A percentile compares a stretch with the other conserved stretches of the same genome.
These are phyloP conservation scores for Neosilurus mollespiculum DNA, from an alignment of 2,797 vertebrate species.

Conservation along the genomic window DNA sequence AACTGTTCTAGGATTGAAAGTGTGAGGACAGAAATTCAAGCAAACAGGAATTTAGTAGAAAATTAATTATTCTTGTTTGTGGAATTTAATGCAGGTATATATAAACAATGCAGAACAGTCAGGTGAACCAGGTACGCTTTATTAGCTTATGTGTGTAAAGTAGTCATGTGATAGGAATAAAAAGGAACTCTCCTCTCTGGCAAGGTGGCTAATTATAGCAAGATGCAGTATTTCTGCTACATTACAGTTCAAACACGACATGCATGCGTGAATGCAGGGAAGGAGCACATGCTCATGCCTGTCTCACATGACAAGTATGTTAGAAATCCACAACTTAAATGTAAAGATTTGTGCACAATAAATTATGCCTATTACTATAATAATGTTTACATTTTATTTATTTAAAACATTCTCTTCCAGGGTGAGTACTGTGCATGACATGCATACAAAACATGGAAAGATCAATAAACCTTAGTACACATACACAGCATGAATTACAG, in stretches of 20 bases:
- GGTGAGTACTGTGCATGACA: neutral
- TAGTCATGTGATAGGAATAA: conserved; percentile 64
- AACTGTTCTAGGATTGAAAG: neutral
- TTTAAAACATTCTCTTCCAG: neutral
- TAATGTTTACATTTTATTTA: neutral
- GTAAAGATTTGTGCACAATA: neutral
- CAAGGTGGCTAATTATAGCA: conserved; percentile 37
- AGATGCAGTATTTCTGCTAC: conserved; percentile 20
- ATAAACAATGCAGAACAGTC: neutral
- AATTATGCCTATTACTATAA: neutral
- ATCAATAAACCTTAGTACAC: neutral
- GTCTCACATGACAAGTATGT: neutral
- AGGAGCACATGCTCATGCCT: neutral
- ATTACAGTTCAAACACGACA: conserved; percentile 15
- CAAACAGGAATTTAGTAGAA: neutral
- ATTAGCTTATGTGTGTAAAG: neutral
- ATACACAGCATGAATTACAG: too few species aligned
- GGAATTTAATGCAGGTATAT: neutral
- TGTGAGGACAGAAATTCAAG: neutral
- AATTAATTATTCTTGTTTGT: neutral
- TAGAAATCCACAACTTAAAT: neutral
- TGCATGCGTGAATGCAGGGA: neutral
- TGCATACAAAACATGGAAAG: neutral
- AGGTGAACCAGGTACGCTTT: neutral
- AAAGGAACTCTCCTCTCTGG: conserved; percentile 33